phyloP scores from a whole-genome alignment of 2,888 invertebrate genomes.

The Diarsia rubi region DNA sequence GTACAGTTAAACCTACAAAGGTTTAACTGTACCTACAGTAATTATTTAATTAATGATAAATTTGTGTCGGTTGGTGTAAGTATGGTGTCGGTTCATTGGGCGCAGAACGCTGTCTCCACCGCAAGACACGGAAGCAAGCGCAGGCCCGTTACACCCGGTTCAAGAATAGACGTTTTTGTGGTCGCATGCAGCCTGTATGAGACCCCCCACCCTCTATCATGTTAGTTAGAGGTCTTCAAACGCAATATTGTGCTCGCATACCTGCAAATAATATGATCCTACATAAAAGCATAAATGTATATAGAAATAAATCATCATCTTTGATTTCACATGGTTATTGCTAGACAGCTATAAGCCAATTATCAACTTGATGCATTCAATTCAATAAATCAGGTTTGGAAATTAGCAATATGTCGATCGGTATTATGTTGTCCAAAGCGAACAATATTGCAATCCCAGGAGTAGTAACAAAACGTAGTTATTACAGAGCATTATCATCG shows the following conservation, averaged over 20 bases:
- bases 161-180: slow-evolving; percentile 62
- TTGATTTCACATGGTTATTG: neutral
- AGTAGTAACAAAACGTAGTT: slow-evolving; percentile 25
- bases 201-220: slow-evolving; percentile 46
- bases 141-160: slow-evolving; percentile 52
- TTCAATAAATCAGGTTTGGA: neutral
- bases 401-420: neutral
- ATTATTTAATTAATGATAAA: slow-evolving; percentile 36
- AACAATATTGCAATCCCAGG: slow-evolving; percentile 28
- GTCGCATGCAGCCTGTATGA: slow-evolving; percentile 47
- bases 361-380: neutral
- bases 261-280: slow-evolving; percentile 28
- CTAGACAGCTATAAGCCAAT: neutral
- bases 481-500: slow-evolving; percentile 43
- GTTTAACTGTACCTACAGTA: slow-evolving; percentile 20
- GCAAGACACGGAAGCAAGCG: slow-evolving; percentile 64
- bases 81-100: slow-evolving; percentile 52
- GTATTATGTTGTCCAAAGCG: slow-evolving; percentile 5
- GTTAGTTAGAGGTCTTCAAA: slow-evolving; percentile 55
- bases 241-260: slow-evolving; percentile 35
- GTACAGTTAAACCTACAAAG: slow-evolving; percentile 26
- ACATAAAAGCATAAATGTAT: neutral
- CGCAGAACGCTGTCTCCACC: slow-evolving; percentile 55
- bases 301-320: neutral
- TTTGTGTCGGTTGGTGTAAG: slow-evolving; percentile 38